Evolutionary conservation across 2,113 vertebrate genomes (phyloP), one percentile per base, ranked within the genome.

Genomic region (Plecotus auritus): DNA sequence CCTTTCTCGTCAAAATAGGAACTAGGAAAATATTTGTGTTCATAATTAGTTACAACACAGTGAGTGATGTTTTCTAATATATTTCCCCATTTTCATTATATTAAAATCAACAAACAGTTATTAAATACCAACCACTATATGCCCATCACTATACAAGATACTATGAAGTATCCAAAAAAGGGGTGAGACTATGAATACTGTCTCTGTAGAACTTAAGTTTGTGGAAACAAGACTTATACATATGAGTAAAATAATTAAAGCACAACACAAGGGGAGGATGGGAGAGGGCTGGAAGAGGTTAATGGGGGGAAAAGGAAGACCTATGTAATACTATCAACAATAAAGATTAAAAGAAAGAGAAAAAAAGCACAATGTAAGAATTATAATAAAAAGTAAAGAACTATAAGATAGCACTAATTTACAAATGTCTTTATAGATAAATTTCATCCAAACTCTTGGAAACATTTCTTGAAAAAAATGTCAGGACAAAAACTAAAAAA

Each of bases 1-100:
- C 99, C 99, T 93, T 99, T 99, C 98, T 99, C 99, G 35, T 99
- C 99, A 98, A 99, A 99, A 94, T 99, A 99, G 40, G 99, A 99
- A 96, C 99, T 99, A 93, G 56, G 74, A 92, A 95, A 90, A 86
- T 45, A 96, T 76, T 88, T 67, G 30, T 78, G 40, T 94, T 88
- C 35, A 91, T 23, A 66, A 80, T 96, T 69, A 95, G 47, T 82
- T 91, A 72, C 16, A 95, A 91, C 1, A 78, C 51, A 90, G 10
- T 85, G 73, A 91, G 16, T 85, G 73, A 73, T 95, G 18, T 56
- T 93, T 77, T 88, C 81, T 82, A 67, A 35, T 42, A 22, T 23
- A 77, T 61, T 91, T 97, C 18, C 35, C 20, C 18, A 78, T 87
- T 90, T 86, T 87, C 49, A 86, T 49, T 84, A 80, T 30, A 91